Base-by-base conservation (phyloP, 1,140 invertebrate genomes). In the Notospermus geniculatus region DNA sequence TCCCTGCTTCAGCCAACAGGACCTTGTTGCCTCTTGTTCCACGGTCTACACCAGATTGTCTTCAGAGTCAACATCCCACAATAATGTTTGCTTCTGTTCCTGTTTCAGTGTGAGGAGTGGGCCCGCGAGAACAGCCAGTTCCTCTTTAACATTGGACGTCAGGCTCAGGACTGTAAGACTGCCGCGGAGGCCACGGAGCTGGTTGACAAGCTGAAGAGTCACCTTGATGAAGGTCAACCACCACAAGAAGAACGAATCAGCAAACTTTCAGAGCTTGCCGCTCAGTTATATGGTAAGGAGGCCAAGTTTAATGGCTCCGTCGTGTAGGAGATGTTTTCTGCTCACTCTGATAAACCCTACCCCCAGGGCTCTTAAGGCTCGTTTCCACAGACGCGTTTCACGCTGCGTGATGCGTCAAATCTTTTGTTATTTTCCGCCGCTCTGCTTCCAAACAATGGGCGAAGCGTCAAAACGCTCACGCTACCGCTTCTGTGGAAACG, bases 51-150 rank as follows among this genome's bases (percentile, higher is more conserved):
- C 39, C 39, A 19, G 39, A 43, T 13, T 43, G 39, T 43, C 19
- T 13, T 43, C 11, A 43, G 19, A 19, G 11, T 13, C 39, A 13
- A 13, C 19, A 13, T 43, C 19, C 19, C 19, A 43, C 11, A 43
- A 11, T 43, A 19, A 43, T 50, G n/a, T 17, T 54, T 43, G 62
- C 19, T 39, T 17, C 52, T 50, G 54, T 27, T 59, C 22, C 64
- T 32, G 30, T 78, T 80, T 63, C 64, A 87, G 86, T 86, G 87
- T 28, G 88, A 89, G 73, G 84, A 86, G 62, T 91, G 89, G 88
- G 88, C 89, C 70, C 85, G 84, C 67, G 86, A 90, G 74, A 88
- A 88, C 2, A 89, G 86, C 65, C 86, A 86, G 71, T 76, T 91
- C n/a, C 74, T 91, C 25, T 85, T 89, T 50, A 83, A 84, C 2